Conservation (phyloP, 2,888 invertebrate species). For the Hoplodrina blanda region DNA sequence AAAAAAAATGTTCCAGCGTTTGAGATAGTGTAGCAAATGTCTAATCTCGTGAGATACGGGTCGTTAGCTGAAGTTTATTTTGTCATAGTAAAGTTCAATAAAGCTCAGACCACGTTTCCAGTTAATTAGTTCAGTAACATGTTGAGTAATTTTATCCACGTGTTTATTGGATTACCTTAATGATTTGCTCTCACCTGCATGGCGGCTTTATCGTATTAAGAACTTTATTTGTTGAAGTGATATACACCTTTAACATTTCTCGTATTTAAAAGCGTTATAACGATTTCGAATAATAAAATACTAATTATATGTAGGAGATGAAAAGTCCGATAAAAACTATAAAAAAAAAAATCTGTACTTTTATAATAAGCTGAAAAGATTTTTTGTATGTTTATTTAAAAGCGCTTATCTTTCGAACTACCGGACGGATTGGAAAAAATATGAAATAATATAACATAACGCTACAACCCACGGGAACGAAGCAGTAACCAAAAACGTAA, state of each 20-base stretch:
- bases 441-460: no score
- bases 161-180: constrained; percentile 39
- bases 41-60: neutral
- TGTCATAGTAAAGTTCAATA: constrained; percentile 22
- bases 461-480: no score
- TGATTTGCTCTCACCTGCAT: constrained; percentile 35
- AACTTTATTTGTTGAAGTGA: constrained; percentile 17
- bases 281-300: neutral
- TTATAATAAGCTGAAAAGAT: no score
- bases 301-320: no score
- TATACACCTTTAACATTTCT: neutral
- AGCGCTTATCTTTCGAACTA: no score
- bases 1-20: constrained; percentile 16
- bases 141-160: constrained; percentile 45
- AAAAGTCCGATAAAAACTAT: no score
- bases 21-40: neutral
- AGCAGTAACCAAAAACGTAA: no score
- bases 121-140: constrained; percentile 41
- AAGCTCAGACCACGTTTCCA: constrained; percentile 12
- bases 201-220: neutral
- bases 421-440: no score
- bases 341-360: no score
- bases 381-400: no score
- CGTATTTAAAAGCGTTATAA: neutral
- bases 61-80: neutral